Conservation (phyloP, 1,140 invertebrate genomes). For the Sitobion miscanthi region DNA sequence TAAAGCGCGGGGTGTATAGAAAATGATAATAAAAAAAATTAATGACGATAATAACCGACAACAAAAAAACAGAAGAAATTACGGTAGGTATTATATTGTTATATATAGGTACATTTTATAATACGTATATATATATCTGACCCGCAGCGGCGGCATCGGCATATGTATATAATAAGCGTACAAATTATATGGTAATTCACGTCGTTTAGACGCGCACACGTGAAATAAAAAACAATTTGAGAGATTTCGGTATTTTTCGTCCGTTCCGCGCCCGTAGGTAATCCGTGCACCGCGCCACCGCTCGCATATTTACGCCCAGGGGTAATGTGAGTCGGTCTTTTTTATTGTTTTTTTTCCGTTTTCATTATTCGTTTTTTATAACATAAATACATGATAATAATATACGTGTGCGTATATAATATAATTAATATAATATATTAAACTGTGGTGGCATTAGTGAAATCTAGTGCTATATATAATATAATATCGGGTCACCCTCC, state of each 20-base stretch:
- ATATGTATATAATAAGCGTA: slow-evolving; percentile 1
- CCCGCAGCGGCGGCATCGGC: background rate
- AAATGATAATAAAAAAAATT: slow-evolving; percentile 23
- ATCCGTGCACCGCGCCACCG: background rate
- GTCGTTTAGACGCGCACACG: slow-evolving; percentile 38
- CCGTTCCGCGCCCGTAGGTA: background rate
- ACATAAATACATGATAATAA: slow-evolving; percentile 17
- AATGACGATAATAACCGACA: background rate
- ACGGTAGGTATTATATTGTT: background rate
- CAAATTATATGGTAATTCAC: slow-evolving; percentile 52
- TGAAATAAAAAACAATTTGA: slow-evolving; percentile 53
- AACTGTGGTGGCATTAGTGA: background rate
- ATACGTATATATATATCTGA: background rate
- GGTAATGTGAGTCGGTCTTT: slow-evolving; percentile 1
- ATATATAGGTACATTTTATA: background rate
- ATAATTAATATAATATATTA: slow-evolving; percentile 19
- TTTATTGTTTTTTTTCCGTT: background rate
- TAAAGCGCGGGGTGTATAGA: background rate
- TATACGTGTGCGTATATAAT: background rate
- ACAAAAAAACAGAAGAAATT: slow-evolving; percentile 23
- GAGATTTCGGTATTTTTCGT: slow-evolving; percentile 17
- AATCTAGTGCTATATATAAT: background rate
- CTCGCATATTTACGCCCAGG: background rate
- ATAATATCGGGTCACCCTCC: background rate
- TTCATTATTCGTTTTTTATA: background rate